These are phyloP conservation scores for Spilarctia lutea DNA, from an alignment of 2,888 invertebrate genomes.

Conservation along the genomic window DNA sequence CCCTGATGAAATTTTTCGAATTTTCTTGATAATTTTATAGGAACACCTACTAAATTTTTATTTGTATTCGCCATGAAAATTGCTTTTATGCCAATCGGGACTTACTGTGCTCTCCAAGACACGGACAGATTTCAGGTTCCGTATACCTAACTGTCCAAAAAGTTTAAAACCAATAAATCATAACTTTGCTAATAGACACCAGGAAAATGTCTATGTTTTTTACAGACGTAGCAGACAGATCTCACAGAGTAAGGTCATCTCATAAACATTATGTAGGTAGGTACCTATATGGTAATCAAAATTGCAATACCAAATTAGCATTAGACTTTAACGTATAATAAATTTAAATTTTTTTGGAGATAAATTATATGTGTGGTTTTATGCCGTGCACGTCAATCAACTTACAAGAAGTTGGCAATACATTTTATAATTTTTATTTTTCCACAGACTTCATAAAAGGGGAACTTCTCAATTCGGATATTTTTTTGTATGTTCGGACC, in stretches of 20 bases:
- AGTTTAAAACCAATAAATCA: not conserved
- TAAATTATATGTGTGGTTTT: not conserved
- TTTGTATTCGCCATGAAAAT: too few species aligned
- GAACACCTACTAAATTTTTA: too few species aligned
- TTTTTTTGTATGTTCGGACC: too few species aligned
- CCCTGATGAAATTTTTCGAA: too few species aligned
- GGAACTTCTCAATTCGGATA: too few species aligned
- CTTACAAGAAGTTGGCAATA: not conserved
- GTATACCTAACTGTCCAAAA: not conserved
- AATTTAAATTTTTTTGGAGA: not conserved
- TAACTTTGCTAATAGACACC: not conserved
- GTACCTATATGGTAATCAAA: not conserved
- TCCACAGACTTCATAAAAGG: not conserved
- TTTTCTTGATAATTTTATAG: too few species aligned
- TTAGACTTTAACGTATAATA: not conserved
- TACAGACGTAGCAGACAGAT: not conserved
- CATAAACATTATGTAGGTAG: not conserved
- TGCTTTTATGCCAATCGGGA: too few species aligned
- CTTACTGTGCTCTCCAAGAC: too few species aligned
- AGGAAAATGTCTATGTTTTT: not conserved
- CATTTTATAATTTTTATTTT: not conserved
- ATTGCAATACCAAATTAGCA: not conserved
- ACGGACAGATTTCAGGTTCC: too few species aligned
- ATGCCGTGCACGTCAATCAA: not conserved
- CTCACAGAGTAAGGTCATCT: not conserved